phyloP scores from a whole-genome alignment of 2,888 invertebrate genomes.

The Meta bourneti region DNA sequence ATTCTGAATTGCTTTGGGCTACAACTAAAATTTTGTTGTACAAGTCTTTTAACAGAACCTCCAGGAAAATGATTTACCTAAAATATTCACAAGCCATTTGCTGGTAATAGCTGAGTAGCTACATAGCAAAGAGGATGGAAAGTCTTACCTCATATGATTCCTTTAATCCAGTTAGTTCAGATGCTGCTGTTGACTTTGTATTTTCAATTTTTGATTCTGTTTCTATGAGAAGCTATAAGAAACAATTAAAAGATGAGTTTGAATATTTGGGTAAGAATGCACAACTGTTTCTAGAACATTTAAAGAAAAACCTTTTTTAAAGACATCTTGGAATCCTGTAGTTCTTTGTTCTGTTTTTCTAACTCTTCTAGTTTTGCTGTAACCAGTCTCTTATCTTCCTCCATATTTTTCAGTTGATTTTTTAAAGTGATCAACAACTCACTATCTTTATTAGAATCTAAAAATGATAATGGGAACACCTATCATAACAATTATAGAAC shows the following conservation, averaged over 20 bases:
- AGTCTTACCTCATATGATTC: conserved; percentile 25
- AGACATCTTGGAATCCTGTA: conserved; percentile 25
- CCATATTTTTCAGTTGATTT: neutral
- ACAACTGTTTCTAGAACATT: neutral
- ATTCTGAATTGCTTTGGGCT: too few species aligned
- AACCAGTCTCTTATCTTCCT: conserved; percentile 5
- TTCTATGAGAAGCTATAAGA: conserved; percentile 33
- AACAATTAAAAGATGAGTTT: neutral
- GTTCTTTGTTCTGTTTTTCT: conserved; percentile 42
- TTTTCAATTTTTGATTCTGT: conserved; percentile 37
- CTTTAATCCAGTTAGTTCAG: conserved; percentile 25
- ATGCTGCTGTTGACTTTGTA: neutral
- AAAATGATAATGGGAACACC: neutral
- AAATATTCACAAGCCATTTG: too few species aligned
- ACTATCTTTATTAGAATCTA: conserved; percentile 5
- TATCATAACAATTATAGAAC: neutral
- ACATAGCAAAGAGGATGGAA: neutral
- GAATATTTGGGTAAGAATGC: neutral
- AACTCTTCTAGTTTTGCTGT: conserved; percentile 28
- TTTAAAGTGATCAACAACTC: conserved; percentile 14
- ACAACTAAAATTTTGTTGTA: too few species aligned
- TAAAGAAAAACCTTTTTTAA: conserved; percentile 42
- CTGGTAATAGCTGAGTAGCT: too few species aligned
- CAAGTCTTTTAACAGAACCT: too few species aligned
- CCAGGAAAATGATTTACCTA: too few species aligned